Conservation (phyloP, 2,113 vertebrate genomes). For the Ceyx melanurus region DNA sequence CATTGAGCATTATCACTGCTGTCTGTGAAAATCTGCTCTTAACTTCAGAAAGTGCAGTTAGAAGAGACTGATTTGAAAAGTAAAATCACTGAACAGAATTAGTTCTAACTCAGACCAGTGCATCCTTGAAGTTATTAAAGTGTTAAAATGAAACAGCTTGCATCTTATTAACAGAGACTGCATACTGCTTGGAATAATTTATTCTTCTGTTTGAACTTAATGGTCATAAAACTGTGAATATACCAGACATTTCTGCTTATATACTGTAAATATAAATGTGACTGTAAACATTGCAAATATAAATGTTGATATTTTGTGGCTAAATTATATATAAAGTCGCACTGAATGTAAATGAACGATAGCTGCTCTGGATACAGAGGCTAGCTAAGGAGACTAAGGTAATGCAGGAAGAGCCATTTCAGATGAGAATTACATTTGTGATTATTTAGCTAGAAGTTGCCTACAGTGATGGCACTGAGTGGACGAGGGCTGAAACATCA, state of each 20-base stretch:
- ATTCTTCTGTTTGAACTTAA: background rate
- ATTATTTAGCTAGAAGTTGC: background rate
- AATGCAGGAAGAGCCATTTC: background rate
- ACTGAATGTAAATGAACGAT: background rate
- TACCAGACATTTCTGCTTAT: background rate
- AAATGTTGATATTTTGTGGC: background rate
- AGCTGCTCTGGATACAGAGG: background rate
- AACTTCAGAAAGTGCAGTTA: background rate
- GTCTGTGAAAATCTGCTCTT: background rate
- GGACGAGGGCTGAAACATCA: background rate
- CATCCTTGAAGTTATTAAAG: background rate
- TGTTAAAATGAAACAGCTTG: constrained; percentile 8
- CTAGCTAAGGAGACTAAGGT: background rate
- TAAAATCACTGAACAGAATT: background rate
- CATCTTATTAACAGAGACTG: background rate
- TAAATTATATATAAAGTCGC: background rate
- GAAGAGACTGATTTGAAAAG: background rate
- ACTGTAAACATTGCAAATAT: background rate
- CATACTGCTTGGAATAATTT: background rate
- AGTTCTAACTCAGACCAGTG: background rate
- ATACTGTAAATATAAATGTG: background rate
- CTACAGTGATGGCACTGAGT: background rate
- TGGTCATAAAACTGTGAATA: background rate
- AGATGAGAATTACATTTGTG: background rate
- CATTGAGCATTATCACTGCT: background rate